phyloP scores from a whole-genome alignment of 2,113 vertebrate genomes.

The Strix aluco region DNA sequence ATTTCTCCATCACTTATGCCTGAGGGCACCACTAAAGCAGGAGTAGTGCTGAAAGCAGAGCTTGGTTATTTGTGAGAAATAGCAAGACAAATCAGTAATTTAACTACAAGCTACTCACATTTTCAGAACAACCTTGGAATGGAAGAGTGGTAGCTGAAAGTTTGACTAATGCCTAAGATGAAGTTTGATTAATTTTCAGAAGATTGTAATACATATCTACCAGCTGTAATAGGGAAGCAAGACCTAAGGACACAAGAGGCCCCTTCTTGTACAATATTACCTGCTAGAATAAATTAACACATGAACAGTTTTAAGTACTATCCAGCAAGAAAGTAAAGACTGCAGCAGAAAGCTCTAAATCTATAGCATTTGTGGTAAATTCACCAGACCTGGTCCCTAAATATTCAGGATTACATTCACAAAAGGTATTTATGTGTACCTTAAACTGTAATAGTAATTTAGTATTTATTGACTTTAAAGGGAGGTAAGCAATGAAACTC shows the following conservation, averaged over 20 bases:
- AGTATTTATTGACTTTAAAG: neutral
- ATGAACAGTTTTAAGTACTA: neutral
- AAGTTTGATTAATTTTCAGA: neutral
- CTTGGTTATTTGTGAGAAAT: neutral
- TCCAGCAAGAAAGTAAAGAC: neutral
- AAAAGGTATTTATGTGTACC: neutral
- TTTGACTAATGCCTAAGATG: neutral
- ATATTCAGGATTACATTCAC: neutral
- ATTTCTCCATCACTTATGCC: neutral
- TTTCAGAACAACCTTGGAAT: neutral
- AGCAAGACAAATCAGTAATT: neutral
- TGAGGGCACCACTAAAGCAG: neutral
- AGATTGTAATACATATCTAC: neutral
- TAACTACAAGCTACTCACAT: neutral
- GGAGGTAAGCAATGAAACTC: neutral
- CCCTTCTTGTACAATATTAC: neutral
- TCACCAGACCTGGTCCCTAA: neutral
- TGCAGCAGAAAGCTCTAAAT: neutral
- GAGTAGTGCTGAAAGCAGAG: neutral
- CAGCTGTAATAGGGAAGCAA: neutral
- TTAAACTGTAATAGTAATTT: neutral
- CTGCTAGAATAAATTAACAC: neutral
- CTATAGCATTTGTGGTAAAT: neutral
- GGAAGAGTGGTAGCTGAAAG: rapidly evolving
- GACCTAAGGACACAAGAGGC: neutral